Base-by-base conservation (phyloP, 2,797 vertebrate genomes). In the Cygnus olor region DNA sequence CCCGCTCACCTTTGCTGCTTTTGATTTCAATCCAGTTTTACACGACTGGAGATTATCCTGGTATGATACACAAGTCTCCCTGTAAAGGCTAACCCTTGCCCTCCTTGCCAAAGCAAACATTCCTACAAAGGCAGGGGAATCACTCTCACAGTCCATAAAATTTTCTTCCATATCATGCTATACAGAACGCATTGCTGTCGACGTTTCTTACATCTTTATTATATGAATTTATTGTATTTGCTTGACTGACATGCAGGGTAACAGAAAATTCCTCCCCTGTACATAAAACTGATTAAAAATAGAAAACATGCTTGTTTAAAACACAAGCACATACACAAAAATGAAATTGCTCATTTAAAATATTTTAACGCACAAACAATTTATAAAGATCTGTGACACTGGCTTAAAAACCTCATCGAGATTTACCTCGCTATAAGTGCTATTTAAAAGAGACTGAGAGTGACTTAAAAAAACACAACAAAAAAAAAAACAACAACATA, bases 71-170 rank as follows among this genome's bases (percentile, higher is more conserved):
- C 28, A 58, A 18, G 38, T 56, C 19, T 69, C 32, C n/a, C 60
- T 56, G 5, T 53, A 65, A 95, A 93, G 21, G 22, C n/a, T 84
- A 78, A 84, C 56, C 88, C 60, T 94, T 90, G 88, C 51, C 68
- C 58, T 85, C 27, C 73, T 84, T 69, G 30, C 45, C 65, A 90
- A 93, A 88, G 79, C 65, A 94, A 95, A 93, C 66, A 81, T 74
- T 69, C 45, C 53, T 69, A 78, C 65, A 71, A 77, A 82, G 51
- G 64, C 88, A 57, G 21, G 22, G 10, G 19, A 88, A 79, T 51
- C 51, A 28, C 22, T 85, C n/a, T 20, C 44, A n/a, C 2, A 7
- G 45, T 68, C 74, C 77, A 47, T 51, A 89, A 78, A 47, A 66
- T 51, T 63, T 78, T 5, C 47, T 88, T 72, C 21, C 30, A 60